Evolutionary conservation across 2,888 invertebrate species (phyloP), one percentile per base, ranked within the genome.

Genomic region (Bombylius discolor): DNA sequence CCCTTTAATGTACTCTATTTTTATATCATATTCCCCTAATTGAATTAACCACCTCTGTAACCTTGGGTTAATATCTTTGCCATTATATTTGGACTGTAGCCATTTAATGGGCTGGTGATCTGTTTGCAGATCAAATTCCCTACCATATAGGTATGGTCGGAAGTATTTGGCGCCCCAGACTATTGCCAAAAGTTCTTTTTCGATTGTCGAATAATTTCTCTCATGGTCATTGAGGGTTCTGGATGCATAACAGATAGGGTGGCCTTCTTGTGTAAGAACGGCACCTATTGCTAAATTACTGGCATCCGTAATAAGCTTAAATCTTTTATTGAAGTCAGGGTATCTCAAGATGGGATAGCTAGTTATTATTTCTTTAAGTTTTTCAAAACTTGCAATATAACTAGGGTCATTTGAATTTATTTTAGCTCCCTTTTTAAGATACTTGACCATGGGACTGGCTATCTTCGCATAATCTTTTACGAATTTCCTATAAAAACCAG

Each of bases 231-330:
- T 53, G 3, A 49, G 33, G 5, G 53, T 53, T 50, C 53, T 50
- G 32, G 52, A 52, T 31, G 56, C 50, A 33, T 53, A 53, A 32
- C 53, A 53, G 31, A 56, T 51, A 13, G 53, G 56, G 44, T 57
- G 47, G 32, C 50, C 47, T 13, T 44, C 42, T n/a, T 52, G 47
- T 34, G 52, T 52, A 47, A 52, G n/a, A 47, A 46, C 47, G 11
- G 52, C 46, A 0, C 47, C 52, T 34, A 52, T 36, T 4, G 52
- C 52, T 7, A 52, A 23, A 12, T 52, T 47, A 34, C 45, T 51
- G n/a, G 51, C 51, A 45, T 33, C 45, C 5, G 51, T 51, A 8
- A 51, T 51, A 1, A 51, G n/a, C 14, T 51, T 51, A n/a, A 51
- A 51, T 23, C 36, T 8, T 47, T 47, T 52, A 4, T 36, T 52